Percentiles rank a stretch among this genome's conserved stretches.
Evolutionary conservation across 30 jellyfish, hydroid and myxozoan genomes (phyloP).

Genomic region (Aurelia sp.): DNA sequence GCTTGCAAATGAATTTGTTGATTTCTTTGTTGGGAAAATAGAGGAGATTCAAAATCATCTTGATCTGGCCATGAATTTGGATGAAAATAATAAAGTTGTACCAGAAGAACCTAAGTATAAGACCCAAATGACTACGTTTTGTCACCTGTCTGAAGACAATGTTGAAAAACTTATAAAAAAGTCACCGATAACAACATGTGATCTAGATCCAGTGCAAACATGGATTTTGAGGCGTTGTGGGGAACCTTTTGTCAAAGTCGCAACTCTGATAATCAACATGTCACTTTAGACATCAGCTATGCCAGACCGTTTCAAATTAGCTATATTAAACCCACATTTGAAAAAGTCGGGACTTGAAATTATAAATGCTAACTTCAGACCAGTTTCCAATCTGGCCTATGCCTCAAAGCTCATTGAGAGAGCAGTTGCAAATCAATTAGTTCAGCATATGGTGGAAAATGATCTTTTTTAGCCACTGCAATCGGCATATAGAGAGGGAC

Average conservation of each 20-base stretch:
- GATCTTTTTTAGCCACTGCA: conserved; percentile 52
- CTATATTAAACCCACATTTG: conserved; percentile 28
- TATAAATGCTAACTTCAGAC: conserved; percentile 7
- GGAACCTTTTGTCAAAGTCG: conserved; percentile 11
- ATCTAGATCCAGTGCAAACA: conserved; percentile 32
- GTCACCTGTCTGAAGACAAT: conserved; percentile 21
- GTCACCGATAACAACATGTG: conserved; percentile 40
- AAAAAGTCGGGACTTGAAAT: conserved; percentile 51
- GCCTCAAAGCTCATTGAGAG: conserved; percentile 51
- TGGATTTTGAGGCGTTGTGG: conserved; percentile 34
- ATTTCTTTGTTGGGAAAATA: conserved; percentile 23
- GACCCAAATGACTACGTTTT: conserved; percentile 20
- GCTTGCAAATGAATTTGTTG: conserved; percentile 44
- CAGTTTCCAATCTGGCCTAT: conserved; percentile 17
- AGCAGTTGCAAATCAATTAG: conserved; percentile 49
- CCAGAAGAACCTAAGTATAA: conserved; percentile 32
- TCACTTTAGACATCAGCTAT: conserved; percentile 32
- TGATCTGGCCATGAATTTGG: conserved; percentile 27
- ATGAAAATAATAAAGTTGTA: conserved; percentile 21
- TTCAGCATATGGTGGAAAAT: conserved; percentile 57
- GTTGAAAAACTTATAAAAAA: conserved; percentile 18
- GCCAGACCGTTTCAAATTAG: conserved; percentile 43
- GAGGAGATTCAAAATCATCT: conserved; percentile 16
- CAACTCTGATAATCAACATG: conserved; percentile 16
- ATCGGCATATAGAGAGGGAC: conserved; percentile 50